A percentile compares a stretch with the other conserved stretches of the same genome.
Conservation (phyloP, 1,140 invertebrate species). For the Zelostemma sp. region DNA sequence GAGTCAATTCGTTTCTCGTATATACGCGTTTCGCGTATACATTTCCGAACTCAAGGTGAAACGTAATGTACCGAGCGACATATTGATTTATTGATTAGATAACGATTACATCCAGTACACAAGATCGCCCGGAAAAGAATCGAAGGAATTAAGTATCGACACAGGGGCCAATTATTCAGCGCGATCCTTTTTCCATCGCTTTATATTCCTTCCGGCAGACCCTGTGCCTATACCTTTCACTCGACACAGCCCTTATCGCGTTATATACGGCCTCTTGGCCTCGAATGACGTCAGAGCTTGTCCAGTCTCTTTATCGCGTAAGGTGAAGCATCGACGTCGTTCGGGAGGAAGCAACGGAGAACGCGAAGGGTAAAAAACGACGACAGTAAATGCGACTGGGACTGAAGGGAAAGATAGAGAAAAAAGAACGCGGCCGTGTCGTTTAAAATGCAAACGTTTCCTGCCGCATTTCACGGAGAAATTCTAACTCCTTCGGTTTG, state of each 20-base stretch:
- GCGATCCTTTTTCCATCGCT: constrained; percentile 11
- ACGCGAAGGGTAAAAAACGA: constrained; percentile 13
- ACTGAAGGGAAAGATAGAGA: background rate
- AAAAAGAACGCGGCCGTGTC: constrained; percentile 13
- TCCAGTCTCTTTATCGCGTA: constrained; percentile 37
- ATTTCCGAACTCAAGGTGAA: too few relatives aligned
- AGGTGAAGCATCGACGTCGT: constrained; percentile 44
- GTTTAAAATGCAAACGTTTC: constrained; percentile 44
- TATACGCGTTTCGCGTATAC: too few relatives aligned
- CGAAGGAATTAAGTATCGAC: background rate
- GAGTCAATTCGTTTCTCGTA: too few relatives aligned
- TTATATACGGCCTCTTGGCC: constrained; percentile 37
- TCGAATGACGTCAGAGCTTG: constrained; percentile 44
- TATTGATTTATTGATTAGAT: too few relatives aligned
- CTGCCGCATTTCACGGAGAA: constrained; percentile 54
- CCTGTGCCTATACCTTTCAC: constrained; percentile 19
- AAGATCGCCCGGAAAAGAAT: background rate
- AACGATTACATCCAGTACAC: too few relatives aligned
- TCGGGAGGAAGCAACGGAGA: constrained; percentile 14
- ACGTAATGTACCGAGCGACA: too few relatives aligned
- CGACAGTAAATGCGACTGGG: constrained; percentile 10
- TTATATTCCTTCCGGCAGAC: constrained; percentile 22
- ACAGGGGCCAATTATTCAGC: constrained; percentile 3
- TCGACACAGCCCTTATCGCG: constrained; percentile 40
- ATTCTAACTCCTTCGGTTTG: constrained; percentile 63